Base-by-base conservation (phyloP, 1,140 invertebrate genomes). In the Solenopsis invicta region DNA sequence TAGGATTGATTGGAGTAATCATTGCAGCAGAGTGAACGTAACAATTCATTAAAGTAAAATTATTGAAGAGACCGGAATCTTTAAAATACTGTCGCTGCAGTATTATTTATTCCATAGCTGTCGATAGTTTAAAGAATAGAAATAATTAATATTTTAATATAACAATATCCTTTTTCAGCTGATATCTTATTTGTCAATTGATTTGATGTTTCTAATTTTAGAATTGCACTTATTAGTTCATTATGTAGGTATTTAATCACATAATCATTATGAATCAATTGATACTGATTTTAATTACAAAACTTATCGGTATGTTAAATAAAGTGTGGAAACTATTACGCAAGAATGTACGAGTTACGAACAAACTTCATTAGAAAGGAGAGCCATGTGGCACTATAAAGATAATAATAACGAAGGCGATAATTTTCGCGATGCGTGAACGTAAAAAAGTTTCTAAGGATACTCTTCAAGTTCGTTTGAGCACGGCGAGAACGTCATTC, bases 401-500 rank as follows among this genome's bases (percentile, higher is more conserved):
- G 4, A 21, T 61, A 74, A 72, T 18, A 74, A 48, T 13, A 72
- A 80, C 21, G 24, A 21, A 16, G 4, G 18, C 29, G 18, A 12
- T 61, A 72, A 34, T 82, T 56, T 37, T 54, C 48, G 18, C 24
- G 45, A 64, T 1, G 34, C 37, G 13, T 81, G 34, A 34, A 12
- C 45, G 21, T 24, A 18, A 82, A 29, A 18, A 48, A 61, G 21
- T 34, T 34, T 13, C 13, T 5, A 18, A 13, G 16, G 45, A 9
- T 13, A 84, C 80, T 84, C 54, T 24, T 62, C 69, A 74, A 84
- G 29, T 75, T 84, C 13, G 66, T 69, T 69, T 48, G 48, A 52
- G 62, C 34, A 69, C 62, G 62, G 67, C 76, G 67, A 74, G 37
- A 37, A 82, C 52, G 69, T 84, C 54, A 41, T 84, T 41, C 56